phyloP scores from a whole-genome alignment of 2,113 vertebrate species.

The Leptosomus discolor region DNA sequence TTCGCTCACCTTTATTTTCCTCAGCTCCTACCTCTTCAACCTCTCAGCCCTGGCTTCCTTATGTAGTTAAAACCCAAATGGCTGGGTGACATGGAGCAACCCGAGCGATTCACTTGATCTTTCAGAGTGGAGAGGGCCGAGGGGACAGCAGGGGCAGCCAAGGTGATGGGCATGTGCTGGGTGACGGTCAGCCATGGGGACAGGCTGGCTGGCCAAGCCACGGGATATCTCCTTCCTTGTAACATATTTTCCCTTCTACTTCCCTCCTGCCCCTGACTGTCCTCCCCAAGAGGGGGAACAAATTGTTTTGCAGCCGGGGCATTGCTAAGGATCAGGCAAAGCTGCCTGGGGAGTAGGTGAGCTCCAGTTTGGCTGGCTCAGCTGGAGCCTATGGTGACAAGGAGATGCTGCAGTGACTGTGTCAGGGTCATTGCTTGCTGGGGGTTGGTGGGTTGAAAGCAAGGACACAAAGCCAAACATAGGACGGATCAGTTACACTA shows the following conservation, averaged over 20 bases:
- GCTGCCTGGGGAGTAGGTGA: not conserved
- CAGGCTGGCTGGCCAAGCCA: not conserved
- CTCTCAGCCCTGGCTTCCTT: not conserved
- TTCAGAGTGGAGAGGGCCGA: not conserved
- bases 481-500: not conserved
- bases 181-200: not conserved
- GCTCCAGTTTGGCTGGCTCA: not conserved
- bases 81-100: not conserved
- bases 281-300: not conserved
- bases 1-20: not conserved
- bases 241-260: not conserved
- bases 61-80: not conserved
- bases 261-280: not conserved
- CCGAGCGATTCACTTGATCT: rapidly evolving
- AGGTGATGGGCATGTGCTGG: not conserved
- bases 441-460: not conserved
- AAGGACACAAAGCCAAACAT: not conserved
- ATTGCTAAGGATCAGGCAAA: not conserved
- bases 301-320: not conserved
- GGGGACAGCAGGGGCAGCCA: not conserved
- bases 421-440: not conserved
- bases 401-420: not conserved
- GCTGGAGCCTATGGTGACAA: not conserved
- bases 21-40: not conserved
- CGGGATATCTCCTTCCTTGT: rapidly evolving